Percentiles rank a stretch among this genome's conserved stretches.
These are phyloP conservation scores for Eurois occulta DNA, from an alignment of 2,888 invertebrate species.

Conservation along the genomic window DNA sequence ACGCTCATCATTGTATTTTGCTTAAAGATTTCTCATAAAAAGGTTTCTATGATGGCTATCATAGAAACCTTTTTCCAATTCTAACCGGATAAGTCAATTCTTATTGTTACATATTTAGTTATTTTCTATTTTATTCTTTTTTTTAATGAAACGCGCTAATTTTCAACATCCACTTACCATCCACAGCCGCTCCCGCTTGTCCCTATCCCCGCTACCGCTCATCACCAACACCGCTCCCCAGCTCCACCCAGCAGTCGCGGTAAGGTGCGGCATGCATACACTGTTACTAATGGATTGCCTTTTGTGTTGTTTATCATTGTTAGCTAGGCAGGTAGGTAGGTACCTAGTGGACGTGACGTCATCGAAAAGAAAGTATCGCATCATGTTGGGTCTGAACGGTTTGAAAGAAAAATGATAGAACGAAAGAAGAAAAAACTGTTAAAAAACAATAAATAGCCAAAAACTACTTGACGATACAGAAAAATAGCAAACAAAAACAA, in stretches of 20 bases:
- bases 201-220: constrained; percentile 30
- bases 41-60: too few relatives aligned
- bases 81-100: background rate
- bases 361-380: constrained; percentile 57
- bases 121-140: background rate
- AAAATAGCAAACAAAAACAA: too few relatives aligned
- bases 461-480: background rate
- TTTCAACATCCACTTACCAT: too few relatives aligned
- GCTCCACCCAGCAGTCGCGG: constrained; percentile 61
- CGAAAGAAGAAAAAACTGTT: background rate
- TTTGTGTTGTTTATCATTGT: constrained; percentile 72
- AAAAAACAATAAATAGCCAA: background rate
- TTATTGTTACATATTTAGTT: background rate
- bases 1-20: background rate
- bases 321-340: constrained; percentile 48
- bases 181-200: constrained; percentile 31
- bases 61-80: background rate
- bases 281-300: constrained; percentile 77
- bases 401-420: background rate
- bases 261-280: constrained; percentile 78
- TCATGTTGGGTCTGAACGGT: constrained; percentile 5
- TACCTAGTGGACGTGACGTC: constrained; percentile 61
- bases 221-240: background rate
- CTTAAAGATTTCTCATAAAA: background rate
- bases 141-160: background rate